Conservation (phyloP, 2,888 invertebrate genomes). For the Acleris cristana region DNA sequence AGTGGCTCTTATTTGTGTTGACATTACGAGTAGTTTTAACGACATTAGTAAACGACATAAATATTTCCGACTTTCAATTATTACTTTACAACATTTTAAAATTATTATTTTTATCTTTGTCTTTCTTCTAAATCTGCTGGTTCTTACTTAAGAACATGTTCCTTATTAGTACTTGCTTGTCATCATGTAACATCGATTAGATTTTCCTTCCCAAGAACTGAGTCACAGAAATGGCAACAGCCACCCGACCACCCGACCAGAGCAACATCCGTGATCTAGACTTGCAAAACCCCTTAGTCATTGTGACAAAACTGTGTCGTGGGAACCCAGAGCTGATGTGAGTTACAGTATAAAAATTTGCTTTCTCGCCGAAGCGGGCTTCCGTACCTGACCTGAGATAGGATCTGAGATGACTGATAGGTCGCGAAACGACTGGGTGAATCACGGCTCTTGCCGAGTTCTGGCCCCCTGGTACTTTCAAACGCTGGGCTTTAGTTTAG, state of each 20-base stretch:
- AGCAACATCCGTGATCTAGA: slow-evolving; percentile 35
- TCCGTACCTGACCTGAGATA: slow-evolving; percentile 68
- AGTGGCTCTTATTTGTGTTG: no score
- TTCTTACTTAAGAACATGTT: no score
- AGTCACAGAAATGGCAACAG: background rate
- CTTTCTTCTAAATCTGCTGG: no score
- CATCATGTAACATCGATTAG: background rate
- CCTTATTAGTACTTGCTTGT: no score
- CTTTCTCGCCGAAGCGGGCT: slow-evolving; percentile 73
- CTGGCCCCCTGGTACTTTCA: slow-evolving; percentile 37
- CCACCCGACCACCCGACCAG: slow-evolving; percentile 14
- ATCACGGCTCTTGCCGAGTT: slow-evolving; percentile 51
- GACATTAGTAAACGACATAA: no score
- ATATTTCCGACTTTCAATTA: no score
- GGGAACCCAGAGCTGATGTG: slow-evolving; percentile 61
- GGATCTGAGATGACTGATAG: slow-evolving; percentile 71
- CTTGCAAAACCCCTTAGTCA: slow-evolving; percentile 45
- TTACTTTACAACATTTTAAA: no score
- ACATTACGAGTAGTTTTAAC: no score
- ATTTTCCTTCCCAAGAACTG: background rate
- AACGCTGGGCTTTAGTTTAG: slow-evolving; percentile 19
- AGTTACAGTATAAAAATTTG: slow-evolving; percentile 72
- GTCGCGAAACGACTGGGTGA: slow-evolving; percentile 63
- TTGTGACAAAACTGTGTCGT: slow-evolving; percentile 58
- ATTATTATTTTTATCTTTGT: no score